Conservation (phyloP, 2,113 vertebrate genomes). For the Camelus bactrianus region DNA sequence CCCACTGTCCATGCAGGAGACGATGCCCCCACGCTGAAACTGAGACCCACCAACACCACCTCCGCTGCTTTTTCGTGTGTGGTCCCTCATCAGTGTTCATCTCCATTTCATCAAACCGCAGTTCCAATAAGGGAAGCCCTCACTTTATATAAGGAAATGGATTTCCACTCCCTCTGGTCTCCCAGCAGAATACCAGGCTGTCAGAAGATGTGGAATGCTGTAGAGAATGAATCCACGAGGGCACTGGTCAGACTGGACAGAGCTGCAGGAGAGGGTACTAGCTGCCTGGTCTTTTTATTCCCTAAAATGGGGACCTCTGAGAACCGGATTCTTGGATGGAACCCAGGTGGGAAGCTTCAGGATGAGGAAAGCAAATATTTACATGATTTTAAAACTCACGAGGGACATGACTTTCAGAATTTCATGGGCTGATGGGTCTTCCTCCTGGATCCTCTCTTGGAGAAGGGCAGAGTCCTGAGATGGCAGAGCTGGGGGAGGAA, state of each 20-base stretch:
- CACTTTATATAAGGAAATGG: not conserved
- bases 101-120: not conserved
- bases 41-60: not conserved
- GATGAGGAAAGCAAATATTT: slow-evolving; percentile 60
- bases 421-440: not conserved
- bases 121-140: not conserved
- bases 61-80: not conserved
- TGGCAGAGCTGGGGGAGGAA: slow-evolving; percentile 44
- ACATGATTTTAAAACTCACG: slow-evolving; percentile 66
- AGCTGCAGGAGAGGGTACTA: not conserved
- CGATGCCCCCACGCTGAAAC: rapidly evolving
- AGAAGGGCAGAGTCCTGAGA: not conserved
- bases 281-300: not conserved
- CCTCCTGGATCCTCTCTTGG: not conserved
- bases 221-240: not conserved
- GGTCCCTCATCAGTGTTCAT: not conserved
- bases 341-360: not conserved
- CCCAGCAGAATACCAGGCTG: not conserved
- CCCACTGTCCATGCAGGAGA: not conserved
- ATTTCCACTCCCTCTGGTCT: not conserved
- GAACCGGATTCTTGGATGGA: not conserved
- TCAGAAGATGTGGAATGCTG: not conserved
- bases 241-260: not conserved
- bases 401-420: slow-evolving; percentile 60
- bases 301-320: not conserved